phyloP scores from a whole-genome alignment of 2,113 vertebrate species.

The Deroptyus accipitrinus region DNA sequence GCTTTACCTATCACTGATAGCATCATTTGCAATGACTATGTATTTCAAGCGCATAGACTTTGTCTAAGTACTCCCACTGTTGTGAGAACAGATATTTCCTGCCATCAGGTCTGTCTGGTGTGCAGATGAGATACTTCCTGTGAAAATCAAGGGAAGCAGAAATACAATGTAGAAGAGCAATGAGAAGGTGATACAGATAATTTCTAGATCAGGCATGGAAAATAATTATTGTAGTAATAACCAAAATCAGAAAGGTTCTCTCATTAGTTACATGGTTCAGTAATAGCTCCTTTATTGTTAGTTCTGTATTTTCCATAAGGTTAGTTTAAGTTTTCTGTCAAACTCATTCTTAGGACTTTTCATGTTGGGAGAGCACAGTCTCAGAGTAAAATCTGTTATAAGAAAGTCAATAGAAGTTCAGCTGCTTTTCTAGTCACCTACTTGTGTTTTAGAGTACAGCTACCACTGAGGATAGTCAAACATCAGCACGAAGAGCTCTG shows the following conservation, averaged over 20 bases:
- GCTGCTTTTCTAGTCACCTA: neutral
- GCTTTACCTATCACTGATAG: neutral
- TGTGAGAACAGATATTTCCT: neutral
- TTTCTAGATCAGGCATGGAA: neutral
- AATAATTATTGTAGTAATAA: neutral
- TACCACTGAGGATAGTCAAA: neutral
- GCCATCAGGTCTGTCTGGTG: neutral
- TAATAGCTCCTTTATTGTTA: neutral
- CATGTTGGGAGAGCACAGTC: neutral
- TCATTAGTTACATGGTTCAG: neutral
- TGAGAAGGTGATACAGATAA: neutral
- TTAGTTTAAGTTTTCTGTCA: neutral
- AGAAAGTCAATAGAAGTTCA: neutral
- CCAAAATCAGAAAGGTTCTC: neutral
- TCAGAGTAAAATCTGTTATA: neutral
- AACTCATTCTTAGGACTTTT: neutral
- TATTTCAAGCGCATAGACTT: neutral
- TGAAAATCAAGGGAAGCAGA: neutral
- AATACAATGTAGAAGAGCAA: neutral
- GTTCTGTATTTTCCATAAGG: neutral
- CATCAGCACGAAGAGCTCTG: neutral
- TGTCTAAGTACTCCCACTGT: neutral
- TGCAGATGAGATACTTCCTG: neutral
- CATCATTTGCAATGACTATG: neutral
- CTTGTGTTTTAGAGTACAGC: neutral